phyloP scores from a whole-genome alignment of 2,888 invertebrate species.

The Dicyrtomina minuta region DNA sequence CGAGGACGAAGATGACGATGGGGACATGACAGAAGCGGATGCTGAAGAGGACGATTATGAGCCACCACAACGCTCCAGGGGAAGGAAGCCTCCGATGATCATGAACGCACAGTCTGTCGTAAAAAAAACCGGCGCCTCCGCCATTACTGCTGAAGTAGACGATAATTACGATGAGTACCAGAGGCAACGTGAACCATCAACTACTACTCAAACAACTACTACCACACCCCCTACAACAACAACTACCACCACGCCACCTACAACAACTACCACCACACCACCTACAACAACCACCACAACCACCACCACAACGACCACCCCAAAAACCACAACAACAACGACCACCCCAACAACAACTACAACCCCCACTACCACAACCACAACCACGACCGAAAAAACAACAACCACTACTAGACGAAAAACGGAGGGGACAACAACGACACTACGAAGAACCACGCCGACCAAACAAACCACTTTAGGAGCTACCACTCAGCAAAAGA shows the following conservation, averaged over 20 bases:
- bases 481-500: neutral
- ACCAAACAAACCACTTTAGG: neutral
- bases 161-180: conserved; percentile 10
- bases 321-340: conserved; percentile 30
- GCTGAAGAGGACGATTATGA: neutral
- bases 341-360: conserved; percentile 34
- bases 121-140: conserved; percentile 24
- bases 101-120: conserved; percentile 29
- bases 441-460: neutral
- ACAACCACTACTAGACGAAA: conserved; percentile 4
- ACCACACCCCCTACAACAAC: conserved; percentile 28
- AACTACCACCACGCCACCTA: neutral
- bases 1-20: conserved; percentile 9
- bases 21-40: neutral
- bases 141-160: neutral
- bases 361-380: conserved; percentile 14
- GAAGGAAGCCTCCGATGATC: conserved; percentile 6
- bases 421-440: conserved; percentile 29
- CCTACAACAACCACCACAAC: conserved; percentile 11
- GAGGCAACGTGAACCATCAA: conserved; percentile 4
- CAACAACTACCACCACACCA: neutral
- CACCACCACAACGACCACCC: conserved; percentile 9
- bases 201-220: neutral
- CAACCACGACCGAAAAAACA: neutral
- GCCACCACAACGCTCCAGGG: neutral